Evolutionary conservation across 2,113 vertebrate species (phyloP).

Genomic region (Ailurus styani): DNA sequence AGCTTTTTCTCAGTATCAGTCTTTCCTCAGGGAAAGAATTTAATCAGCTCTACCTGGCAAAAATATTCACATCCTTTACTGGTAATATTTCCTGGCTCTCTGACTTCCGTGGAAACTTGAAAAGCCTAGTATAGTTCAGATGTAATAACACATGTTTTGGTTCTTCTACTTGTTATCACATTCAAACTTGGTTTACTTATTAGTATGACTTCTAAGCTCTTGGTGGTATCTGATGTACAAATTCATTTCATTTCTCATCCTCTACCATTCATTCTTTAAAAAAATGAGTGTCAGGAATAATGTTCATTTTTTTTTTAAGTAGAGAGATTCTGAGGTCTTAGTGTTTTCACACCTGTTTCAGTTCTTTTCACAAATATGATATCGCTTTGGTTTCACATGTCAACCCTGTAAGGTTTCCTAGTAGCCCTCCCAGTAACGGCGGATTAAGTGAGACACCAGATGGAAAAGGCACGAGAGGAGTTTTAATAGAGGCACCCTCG

Average conservation of each 20-base stretch:
- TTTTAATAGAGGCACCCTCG: too few relatives aligned
- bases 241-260: constrained; percentile 10
- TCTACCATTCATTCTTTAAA: constrained; percentile 14
- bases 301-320: constrained; percentile 49
- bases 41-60: background rate
- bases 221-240: background rate
- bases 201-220: background rate
- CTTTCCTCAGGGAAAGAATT: background rate
- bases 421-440: too few relatives aligned
- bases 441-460: too few relatives aligned
- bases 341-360: constrained; percentile 36
- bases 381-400: constrained; percentile 63
- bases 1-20: background rate
- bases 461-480: too few relatives aligned
- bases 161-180: background rate
- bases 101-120: constrained; percentile 4
- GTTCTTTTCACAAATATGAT: constrained; percentile 48
- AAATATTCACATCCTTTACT: background rate
- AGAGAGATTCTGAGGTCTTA: background rate
- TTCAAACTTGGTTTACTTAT: constrained; percentile 36
- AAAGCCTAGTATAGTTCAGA: background rate
- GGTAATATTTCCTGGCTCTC: constrained; percentile 3
- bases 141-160: background rate
- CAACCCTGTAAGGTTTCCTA: too few relatives aligned
- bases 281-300: constrained; percentile 35